Conservation (phyloP, 2,888 invertebrate genomes). For the Chironomus tentans region DNA sequence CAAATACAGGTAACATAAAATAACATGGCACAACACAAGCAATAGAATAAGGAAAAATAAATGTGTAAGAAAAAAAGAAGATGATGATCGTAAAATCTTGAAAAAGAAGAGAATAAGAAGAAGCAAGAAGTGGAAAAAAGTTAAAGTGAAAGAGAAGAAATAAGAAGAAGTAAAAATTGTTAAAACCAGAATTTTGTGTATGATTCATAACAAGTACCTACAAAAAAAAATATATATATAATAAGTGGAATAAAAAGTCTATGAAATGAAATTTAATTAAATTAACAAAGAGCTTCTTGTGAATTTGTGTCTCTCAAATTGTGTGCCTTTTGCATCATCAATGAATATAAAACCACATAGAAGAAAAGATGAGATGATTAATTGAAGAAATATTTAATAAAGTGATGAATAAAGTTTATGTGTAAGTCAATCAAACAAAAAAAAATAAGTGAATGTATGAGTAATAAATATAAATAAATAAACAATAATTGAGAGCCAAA, state of each 20-base stretch:
- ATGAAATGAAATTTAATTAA: slow-evolving; percentile 25
- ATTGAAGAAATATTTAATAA: neutral
- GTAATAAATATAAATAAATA: neutral
- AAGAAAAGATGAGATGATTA: neutral
- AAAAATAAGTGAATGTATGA: neutral
- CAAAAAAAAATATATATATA: no score
- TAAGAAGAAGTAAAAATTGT: neutral
- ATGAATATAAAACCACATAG: neutral
- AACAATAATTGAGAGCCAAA: neutral
- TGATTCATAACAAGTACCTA: slow-evolving; percentile 12
- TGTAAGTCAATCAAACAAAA: neutral
- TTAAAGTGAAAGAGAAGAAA: slow-evolving; percentile 11
- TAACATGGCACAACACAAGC: slow-evolving; percentile 1
- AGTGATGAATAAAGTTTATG: neutral
- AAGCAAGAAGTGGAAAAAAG: neutral
- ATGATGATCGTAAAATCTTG: no score
- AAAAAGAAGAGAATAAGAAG: neutral
- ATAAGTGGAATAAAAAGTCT: neutral
- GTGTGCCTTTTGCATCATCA: slow-evolving; percentile 6
- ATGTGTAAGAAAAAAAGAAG: neutral
- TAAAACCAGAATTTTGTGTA: neutral
- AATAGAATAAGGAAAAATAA: slow-evolving; percentile 1
- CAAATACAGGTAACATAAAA: slow-evolving; percentile 14
- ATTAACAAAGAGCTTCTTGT: slow-evolving; percentile 19
- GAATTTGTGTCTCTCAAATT: neutral